Conservation (phyloP, 2,888 invertebrate genomes). For the Cremastobaeus sp. region DNA sequence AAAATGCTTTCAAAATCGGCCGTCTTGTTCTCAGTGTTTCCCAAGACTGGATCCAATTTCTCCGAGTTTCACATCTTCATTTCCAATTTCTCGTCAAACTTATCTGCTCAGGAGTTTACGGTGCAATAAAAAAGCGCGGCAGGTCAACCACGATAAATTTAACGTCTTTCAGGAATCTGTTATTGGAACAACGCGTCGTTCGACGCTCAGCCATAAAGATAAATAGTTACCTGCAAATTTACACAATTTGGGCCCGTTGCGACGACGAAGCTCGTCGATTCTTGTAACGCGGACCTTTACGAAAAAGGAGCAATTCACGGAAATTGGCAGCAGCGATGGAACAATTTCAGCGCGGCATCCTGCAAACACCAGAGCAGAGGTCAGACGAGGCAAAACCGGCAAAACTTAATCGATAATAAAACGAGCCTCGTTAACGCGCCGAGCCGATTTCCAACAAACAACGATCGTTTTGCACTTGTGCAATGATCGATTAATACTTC, state of each 20-base stretch:
- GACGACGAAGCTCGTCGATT: conserved; percentile 60
- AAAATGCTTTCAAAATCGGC: too few species aligned
- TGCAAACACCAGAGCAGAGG: conserved; percentile 73
- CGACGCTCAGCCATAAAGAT: conserved; percentile 73
- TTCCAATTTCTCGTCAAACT: conserved; percentile 54
- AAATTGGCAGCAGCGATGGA: conserved; percentile 71
- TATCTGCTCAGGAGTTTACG: conserved; percentile 46
- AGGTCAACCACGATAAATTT: conserved; percentile 67
- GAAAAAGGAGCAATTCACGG: conserved; percentile 67
- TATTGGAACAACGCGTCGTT: conserved; percentile 64
- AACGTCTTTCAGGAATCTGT: conserved; percentile 70
- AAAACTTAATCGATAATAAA: conserved; percentile 77
- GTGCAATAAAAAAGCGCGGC: conserved; percentile 49
- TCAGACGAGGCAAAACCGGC: conserved; percentile 73
- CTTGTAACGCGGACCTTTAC: conserved; percentile 52
- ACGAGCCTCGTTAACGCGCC: conserved; percentile 77
- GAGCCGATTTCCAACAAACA: conserved; percentile 44
- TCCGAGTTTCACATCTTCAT: conserved; percentile 47
- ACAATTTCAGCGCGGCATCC: conserved; percentile 74
- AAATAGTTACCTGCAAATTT: conserved; percentile 77
- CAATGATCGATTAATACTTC: conserved; percentile 50
- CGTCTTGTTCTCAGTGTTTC: neutral
- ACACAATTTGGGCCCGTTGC: conserved; percentile 74
- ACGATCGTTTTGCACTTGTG: conserved; percentile 45
- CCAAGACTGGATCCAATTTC: neutral